Conservation (phyloP, 64 coral and sea anemone genomes). For the Catalaphyllia jardinei region DNA sequence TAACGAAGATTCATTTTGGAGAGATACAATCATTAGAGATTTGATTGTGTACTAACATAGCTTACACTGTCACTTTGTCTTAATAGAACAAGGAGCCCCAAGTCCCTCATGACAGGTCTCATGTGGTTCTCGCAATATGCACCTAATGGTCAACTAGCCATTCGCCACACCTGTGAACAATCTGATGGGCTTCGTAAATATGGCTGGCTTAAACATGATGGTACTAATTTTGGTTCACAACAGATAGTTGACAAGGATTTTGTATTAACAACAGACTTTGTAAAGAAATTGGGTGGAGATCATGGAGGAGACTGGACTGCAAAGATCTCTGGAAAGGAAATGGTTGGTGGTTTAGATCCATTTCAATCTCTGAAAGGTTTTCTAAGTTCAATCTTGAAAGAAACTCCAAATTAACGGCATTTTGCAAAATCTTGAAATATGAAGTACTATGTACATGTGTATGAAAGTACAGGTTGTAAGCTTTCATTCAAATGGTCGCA, state of each 20-base stretch:
- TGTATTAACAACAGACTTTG: slow-evolving; percentile 88
- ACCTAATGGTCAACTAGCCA: slow-evolving; percentile 74
- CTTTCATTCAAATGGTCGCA: no score
- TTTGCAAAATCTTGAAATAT: neutral
- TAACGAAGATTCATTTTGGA: no score
- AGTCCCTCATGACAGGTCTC: slow-evolving; percentile 91
- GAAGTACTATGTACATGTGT: neutral
- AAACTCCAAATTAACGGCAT: neutral
- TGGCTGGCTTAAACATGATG: slow-evolving; percentile 98
- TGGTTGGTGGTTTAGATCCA: slow-evolving; percentile 23
- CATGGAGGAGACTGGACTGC: slow-evolving; percentile 97
- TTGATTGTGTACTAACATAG: neutral
- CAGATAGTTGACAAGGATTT: slow-evolving; percentile 92
- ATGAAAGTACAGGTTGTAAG: no score
- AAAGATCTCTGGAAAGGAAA: slow-evolving; percentile 74
- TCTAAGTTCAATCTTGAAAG: neutral
- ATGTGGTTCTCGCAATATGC: slow-evolving; percentile 94
- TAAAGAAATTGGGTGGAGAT: slow-evolving; percentile 71
- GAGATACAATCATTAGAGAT: no score
- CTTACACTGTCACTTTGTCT: neutral
- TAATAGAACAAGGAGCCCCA: slow-evolving; percentile 77
- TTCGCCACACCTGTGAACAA: slow-evolving; percentile 97
- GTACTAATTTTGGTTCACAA: slow-evolving; percentile 90
- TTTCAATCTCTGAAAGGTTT: neutral
- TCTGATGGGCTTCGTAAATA: slow-evolving; percentile 84